Evolutionary conservation across 2,113 vertebrate species (phyloP), one percentile per base, ranked within the genome.

Genomic region (Podiceps cristatus): DNA sequence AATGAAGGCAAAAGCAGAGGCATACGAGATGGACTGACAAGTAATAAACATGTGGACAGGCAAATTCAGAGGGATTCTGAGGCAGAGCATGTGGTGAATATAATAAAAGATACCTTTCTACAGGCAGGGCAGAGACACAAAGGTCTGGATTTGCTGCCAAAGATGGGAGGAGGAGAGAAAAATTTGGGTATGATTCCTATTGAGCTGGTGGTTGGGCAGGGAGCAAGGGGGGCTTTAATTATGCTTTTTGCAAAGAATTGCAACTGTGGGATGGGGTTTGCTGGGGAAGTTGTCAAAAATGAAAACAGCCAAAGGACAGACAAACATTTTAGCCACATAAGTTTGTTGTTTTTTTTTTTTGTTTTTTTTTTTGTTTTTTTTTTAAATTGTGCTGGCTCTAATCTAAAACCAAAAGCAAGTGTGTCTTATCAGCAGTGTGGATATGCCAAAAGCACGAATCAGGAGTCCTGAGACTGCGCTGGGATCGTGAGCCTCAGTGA

Each of bases 11-110:
- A 66, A 93, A 10, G 4, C 60, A 37, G 64, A 56, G 28, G 52
- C 7, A 0, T 9, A 12, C 0, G 2, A 18, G 47, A 9, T 29
- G 55, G 72, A 4, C 18, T 17, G 59, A 24, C 9, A 37, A 22
- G 44, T 5, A 3, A 3, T 33, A 29, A 60, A 28, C 35, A 35
- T n/a, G 68, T 5, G 20, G 77, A 27, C 23, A 31, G 42, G 50
- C 13, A 47, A 47, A 79, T 42, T 62, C n/a, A 42, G 74, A 67
- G 49, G 20, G 73, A 64, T 40, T 25, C 18, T 40, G n/a, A 73
- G 69, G 29, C 29, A 66, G 18, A 37, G 13, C 1, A 0, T 14
- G 42, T 12, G 31, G 40, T 58, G 82, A 85, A 75, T 23, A 14
- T 40, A 73, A 67, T 8, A 33, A 72, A 76, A 40, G 23, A 14